A percentile compares a stretch with the other conserved stretches of the same genome.
Conservation (phyloP, 2,797 vertebrate species). For the Urophycis tenuis region DNA sequence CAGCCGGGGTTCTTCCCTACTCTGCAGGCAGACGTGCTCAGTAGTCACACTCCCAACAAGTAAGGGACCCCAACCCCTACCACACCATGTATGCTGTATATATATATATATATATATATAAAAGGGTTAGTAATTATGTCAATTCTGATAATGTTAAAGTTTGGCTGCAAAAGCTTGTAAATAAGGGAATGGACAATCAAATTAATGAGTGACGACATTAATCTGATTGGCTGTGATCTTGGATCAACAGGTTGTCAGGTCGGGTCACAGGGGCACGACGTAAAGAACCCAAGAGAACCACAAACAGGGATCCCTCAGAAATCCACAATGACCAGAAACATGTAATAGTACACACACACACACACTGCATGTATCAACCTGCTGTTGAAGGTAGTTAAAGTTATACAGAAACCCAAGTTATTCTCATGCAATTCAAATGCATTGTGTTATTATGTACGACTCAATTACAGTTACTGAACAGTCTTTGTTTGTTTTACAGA, state of each 20-base stretch:
- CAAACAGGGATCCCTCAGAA: constrained; percentile 73
- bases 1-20: constrained; percentile 94
- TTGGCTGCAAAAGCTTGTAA: no score
- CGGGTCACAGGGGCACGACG: constrained; percentile 78
- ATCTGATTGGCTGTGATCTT: constrained; percentile 10
- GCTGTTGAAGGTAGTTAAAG: no score
- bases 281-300: constrained; percentile 72
- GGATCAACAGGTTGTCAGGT: constrained; percentile 79
- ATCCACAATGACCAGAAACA: constrained; percentile 85
- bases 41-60: constrained; percentile 89
- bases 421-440: no score
- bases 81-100: no score
- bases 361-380: neutral
- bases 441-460: neutral
- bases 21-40: constrained; percentile 88
- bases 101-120: no score
- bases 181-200: neutral
- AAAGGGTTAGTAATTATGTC: neutral
- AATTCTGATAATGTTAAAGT: neutral
- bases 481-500: constrained; percentile 52
- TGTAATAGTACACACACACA: constrained; percentile 45
- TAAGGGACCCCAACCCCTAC: constrained; percentile 64
- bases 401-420: no score
- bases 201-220: neutral
- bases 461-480: neutral